Conservation (phyloP, 2,888 invertebrate species). For the Frankliniella fusca region DNA sequence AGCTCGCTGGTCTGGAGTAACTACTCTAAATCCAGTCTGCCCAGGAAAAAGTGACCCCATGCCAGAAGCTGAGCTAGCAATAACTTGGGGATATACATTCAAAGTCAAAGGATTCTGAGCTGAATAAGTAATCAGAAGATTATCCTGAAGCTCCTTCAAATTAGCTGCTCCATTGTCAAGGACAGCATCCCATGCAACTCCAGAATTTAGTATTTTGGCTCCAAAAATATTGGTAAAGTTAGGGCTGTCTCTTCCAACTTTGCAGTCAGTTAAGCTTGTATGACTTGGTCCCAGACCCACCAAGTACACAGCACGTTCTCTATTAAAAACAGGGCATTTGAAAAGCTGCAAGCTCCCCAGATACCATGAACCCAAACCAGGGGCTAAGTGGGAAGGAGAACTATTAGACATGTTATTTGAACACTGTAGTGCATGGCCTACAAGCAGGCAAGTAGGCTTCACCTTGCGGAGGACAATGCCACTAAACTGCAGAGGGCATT, state of each 20-base stretch:
- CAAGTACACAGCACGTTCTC: conserved; percentile 54
- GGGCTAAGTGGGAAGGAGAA: conserved; percentile 28
- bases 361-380: conserved; percentile 48
- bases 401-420: conserved; percentile 32
- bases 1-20: conserved; percentile 48
- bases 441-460: conserved; percentile 53
- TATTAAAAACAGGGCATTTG: conserved; percentile 54
- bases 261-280: conserved; percentile 50
- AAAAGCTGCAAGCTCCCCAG: conserved; percentile 55
- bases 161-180: conserved; percentile 48
- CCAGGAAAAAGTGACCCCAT: conserved; percentile 45
- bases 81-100: conserved; percentile 49
- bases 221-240: conserved; percentile 52
- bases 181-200: conserved; percentile 60
- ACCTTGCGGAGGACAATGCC: conserved; percentile 58
- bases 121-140: conserved; percentile 57
- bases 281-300: conserved; percentile 54
- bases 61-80: neutral
- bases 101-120: conserved; percentile 59
- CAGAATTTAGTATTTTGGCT: conserved; percentile 50
- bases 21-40: conserved; percentile 49
- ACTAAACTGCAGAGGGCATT: conserved; percentile 55
- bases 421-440: conserved; percentile 50
- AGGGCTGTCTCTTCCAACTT: conserved; percentile 51
- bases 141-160: conserved; percentile 58